A percentile compares a stretch with the other conserved stretches of the same genome.
Conservation (phyloP, 2,888 invertebrate species). For the Labia minor region DNA sequence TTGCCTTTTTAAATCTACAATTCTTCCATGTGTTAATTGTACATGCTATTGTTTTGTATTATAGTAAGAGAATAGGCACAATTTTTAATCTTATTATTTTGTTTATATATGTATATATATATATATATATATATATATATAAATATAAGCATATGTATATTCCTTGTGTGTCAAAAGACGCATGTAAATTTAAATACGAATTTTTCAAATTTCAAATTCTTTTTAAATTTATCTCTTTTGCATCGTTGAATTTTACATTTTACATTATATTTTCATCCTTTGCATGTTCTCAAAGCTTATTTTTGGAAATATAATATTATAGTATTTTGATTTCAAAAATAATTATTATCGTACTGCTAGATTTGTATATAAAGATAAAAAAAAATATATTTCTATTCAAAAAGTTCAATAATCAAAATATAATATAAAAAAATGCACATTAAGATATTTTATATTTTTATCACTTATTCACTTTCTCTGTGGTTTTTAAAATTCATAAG, state of each 20-base stretch:
- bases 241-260: neutral
- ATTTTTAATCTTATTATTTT: neutral
- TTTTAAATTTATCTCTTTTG: conserved; percentile 6
- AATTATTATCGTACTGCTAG: neutral
- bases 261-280: neutral
- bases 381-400: conserved; percentile 20
- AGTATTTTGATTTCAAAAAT: conserved; percentile 1
- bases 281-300: conserved; percentile 19
- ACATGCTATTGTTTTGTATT: conserved; percentile 1
- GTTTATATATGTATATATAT: neutral
- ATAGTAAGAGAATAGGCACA: conserved; percentile 13
- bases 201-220: neutral
- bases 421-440: conserved; percentile 21
- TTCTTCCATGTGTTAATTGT: conserved; percentile 9
- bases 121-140: conserved; percentile 8
- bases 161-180: neutral
- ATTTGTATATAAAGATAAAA: conserved; percentile 14
- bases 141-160: neutral
- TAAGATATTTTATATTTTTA: conserved; percentile 21
- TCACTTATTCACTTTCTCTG: too few species aligned
- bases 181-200: conserved; percentile 13
- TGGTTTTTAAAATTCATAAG: too few species aligned
- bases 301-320: neutral
- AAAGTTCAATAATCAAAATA: conserved; percentile 20
- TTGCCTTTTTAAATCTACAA: neutral